phyloP scores from a whole-genome alignment of 2,113 vertebrate species.

The Acanthisitta chloris region DNA sequence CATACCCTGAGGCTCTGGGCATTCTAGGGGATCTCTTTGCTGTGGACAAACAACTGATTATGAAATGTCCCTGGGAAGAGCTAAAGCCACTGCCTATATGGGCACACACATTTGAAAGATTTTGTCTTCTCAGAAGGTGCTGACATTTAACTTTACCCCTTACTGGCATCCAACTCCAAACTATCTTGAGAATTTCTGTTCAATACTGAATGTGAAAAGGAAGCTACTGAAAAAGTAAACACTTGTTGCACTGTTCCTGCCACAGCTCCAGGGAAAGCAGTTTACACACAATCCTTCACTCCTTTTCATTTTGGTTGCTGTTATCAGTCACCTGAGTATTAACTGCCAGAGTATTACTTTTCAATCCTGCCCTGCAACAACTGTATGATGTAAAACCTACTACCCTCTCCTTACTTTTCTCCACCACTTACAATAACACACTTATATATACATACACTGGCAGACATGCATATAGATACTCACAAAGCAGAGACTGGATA shows the following conservation, averaged over 20 bases:
- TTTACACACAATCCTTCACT: rapidly evolving
- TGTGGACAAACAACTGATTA: background rate
- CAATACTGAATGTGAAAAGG: background rate
- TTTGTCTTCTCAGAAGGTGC: background rate
- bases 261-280: background rate
- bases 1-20: background rate
- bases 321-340: background rate
- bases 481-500: background rate
- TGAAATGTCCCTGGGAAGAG: background rate
- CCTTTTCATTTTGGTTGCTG: background rate
- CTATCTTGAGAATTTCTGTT: background rate
- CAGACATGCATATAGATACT: background rate
- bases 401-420: background rate
- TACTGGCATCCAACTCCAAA: background rate
- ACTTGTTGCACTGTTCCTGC: background rate
- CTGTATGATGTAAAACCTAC: background rate
- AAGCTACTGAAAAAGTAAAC: background rate
- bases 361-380: background rate
- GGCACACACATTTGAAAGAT: rapidly evolving
- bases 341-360: background rate
- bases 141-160: background rate
- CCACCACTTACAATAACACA: background rate
- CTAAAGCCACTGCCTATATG: background rate
- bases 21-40: background rate
- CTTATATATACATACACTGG: rapidly evolving